phyloP scores from a whole-genome alignment of 2,113 vertebrate genomes.

The Ascaphus truei region DNA sequence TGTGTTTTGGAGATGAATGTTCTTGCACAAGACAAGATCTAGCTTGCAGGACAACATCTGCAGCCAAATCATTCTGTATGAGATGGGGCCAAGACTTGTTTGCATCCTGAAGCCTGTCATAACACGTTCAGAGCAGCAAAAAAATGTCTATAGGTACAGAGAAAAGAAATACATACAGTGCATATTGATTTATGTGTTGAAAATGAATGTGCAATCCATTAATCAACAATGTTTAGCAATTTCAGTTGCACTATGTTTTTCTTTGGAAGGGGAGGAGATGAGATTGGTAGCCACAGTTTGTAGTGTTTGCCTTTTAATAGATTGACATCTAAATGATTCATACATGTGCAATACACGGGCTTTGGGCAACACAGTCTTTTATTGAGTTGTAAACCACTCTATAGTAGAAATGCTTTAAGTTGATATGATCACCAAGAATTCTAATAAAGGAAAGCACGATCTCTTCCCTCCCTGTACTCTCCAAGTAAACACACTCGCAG shows the following conservation, averaged over 20 bases:
- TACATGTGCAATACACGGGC: too few relatives aligned
- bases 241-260: neutral
- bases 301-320: too few relatives aligned
- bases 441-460: too few relatives aligned
- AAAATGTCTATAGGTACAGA: conserved; percentile 67
- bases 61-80: conserved; percentile 84
- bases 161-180: conserved; percentile 28
- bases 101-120: conserved; percentile 82
- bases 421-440: too few relatives aligned
- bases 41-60: conserved; percentile 94
- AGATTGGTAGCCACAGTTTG: too few relatives aligned
- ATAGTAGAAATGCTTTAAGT: too few relatives aligned
- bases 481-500: too few relatives aligned
- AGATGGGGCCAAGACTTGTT: conserved; percentile 93
- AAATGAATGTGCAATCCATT: conserved; percentile 23
- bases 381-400: too few relatives aligned
- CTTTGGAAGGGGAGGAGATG: neutral
- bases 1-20: conserved; percentile 85
- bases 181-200: conserved; percentile 32
- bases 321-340: too few relatives aligned
- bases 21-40: conserved; percentile 87
- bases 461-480: too few relatives aligned
- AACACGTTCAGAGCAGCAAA: conserved; percentile 73
- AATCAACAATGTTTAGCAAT: neutral
- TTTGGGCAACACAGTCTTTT: too few relatives aligned